Base-by-base conservation (phyloP, 1,140 invertebrate species). In the Drosophila biarmipes region DNA sequence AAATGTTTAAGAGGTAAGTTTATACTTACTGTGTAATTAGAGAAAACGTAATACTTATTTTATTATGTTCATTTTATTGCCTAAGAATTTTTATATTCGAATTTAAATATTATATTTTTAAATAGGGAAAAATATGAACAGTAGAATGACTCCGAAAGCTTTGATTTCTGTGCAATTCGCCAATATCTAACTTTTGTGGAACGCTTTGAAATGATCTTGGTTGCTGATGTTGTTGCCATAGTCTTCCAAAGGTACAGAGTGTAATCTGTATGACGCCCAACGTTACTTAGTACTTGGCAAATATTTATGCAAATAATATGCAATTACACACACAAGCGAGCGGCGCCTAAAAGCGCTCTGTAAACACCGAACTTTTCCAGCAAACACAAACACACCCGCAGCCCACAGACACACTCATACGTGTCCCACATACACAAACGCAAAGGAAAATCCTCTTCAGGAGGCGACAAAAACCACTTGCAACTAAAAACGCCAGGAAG, bases 241-340 rank as follows among this genome's bases (percentile, higher is more conserved):
- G 42, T 12, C 12, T 15, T 48, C 31, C 15, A 62, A 45, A 21
- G 55, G 14, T 51, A 66, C 40, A 37, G 6, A 27, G 12, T 21
- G 29, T 63, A 63, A 49, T 66, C 43, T 34, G 43, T 49, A 34
- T 58, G 37, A 35, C 15, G 37, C 49, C 35, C 38, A 52, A 55
- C 40, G 52, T 51, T 74, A 64, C 71, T 76, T 66, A 67, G 69
- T 80, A 78, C 78, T 86, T 64, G 49, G 69, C 58, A 87, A 86
- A 86, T 86, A 86, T 86, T 86, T 86, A 86, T 86, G 81, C 81
- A 86, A 86, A 86, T 86, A 80, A 81, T 86, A 86, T 86, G 78
- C 81, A 86, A 86, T 86, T 86, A 87, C 82, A 78, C 67, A 56
- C 38, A 78, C 42, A 43, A 6, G 34, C 45, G 38, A 55, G 46